Percentiles rank a stretch among this genome's conserved stretches.
phyloP scores from a whole-genome alignment of 2,888 invertebrate genomes.

The Leptinotarsa rubiginosa region DNA sequence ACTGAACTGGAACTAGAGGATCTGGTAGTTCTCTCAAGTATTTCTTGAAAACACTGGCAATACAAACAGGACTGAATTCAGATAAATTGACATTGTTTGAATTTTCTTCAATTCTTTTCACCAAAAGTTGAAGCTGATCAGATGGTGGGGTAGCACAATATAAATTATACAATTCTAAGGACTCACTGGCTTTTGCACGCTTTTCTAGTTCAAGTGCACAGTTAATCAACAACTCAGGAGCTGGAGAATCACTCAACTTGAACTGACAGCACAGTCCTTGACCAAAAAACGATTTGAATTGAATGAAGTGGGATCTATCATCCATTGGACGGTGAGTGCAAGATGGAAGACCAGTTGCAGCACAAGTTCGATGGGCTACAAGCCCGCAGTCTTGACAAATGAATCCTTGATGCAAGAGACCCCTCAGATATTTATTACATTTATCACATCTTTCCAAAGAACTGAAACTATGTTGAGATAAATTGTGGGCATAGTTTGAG shows the following conservation, averaged over 20 bases:
- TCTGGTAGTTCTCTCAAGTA: slow-evolving; percentile 80
- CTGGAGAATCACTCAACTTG: slow-evolving; percentile 68
- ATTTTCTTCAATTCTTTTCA: slow-evolving; percentile 68
- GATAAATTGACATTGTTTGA: slow-evolving; percentile 64
- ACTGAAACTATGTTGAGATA: slow-evolving; percentile 76
- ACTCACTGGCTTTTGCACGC: slow-evolving; percentile 67
- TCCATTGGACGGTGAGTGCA: slow-evolving; percentile 58
- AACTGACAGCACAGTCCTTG: slow-evolving; percentile 74
- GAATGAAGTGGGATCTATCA: slow-evolving; percentile 58
- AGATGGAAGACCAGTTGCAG: slow-evolving; percentile 72
- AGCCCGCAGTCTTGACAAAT: slow-evolving; percentile 80
- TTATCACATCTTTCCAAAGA: slow-evolving; percentile 77
- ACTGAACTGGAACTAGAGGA: slow-evolving; percentile 79
- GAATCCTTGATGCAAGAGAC: slow-evolving; percentile 78
- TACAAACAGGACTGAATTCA: slow-evolving; percentile 68
- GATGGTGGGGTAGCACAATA: slow-evolving; percentile 74
- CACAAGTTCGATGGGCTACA: slow-evolving; percentile 78
- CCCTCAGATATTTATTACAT: slow-evolving; percentile 78
- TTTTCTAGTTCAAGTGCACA: slow-evolving; percentile 74
- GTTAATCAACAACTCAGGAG: slow-evolving; percentile 70
- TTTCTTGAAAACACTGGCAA: slow-evolving; percentile 76
- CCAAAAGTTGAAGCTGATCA: slow-evolving; percentile 72
- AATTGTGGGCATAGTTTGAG: slow-evolving; percentile 61
- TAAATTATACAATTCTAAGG: slow-evolving; percentile 75
- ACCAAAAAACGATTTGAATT: slow-evolving; percentile 70